Base-by-base conservation (phyloP, 1,140 invertebrate species). In the Lordiphosa mommai region DNA sequence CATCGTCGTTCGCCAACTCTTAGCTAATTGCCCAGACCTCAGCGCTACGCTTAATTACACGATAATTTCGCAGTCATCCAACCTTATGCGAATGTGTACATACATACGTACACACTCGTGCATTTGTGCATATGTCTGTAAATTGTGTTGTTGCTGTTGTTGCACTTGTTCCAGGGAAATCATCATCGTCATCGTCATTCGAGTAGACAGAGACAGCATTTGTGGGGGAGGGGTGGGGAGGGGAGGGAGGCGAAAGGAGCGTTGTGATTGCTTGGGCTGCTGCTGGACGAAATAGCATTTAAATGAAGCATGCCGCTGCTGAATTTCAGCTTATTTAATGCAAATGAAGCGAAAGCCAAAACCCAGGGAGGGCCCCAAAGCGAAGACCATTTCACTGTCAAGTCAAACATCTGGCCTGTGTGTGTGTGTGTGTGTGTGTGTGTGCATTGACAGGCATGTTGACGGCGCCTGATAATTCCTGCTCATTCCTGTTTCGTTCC, bases 261-360 rank as follows among this genome's bases (percentile, higher is more conserved):
- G 14, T 3, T 2, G 9, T 23, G 38, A n/a, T n/a, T n/a, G n/a
- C n/a, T n/a, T n/a, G n/a, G 10, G n/a, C 6, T 9, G 9, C 23
- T 6, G 16, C 17, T 47, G 27, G 65, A 61, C 59, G 74, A 80
- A 80, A 80, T 74, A 80, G 76, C 66, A 57, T 48, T 82, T 82
- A 76, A 80, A 80, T 82, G 76, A 63, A 71, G 66, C 76, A 44
- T 82, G 58, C 52, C 58, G 71, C 76, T 80, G 76, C 79, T 87
- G 85, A 82, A 87, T 87, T 87, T 87, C 74, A 87, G 85, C 85
- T 87, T 85, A 87, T 87, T 87, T 87, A 87, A 87, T 87, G 85
- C 79, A 85, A 87, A 87, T 87, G 85, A 87, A 77, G 72, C 84
- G 68, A 67, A 63, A 46, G 46, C 55, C 32, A 34, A 66, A 43